Base-by-base conservation (phyloP, 2,113 vertebrate species). In the Tupaia tana region DNA sequence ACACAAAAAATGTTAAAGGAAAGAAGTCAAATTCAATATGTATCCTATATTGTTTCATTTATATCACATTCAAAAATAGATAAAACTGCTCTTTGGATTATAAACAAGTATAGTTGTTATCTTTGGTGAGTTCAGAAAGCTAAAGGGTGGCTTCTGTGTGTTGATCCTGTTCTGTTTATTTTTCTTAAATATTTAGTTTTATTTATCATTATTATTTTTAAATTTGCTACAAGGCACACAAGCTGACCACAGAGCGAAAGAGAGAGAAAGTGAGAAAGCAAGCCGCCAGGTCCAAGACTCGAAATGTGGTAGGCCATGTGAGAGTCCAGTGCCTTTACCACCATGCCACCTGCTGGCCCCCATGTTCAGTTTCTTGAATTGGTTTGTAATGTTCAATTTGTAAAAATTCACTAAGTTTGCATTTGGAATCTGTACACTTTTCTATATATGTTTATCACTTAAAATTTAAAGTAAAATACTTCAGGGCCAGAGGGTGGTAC, bases 11-110 rank as follows among this genome's bases (percentile, higher is more conserved):
- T 6, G 1, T 61, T 54, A 70, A 89, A 14, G 61, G 25, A n/a
- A 87, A 87, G 2, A 82, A 74, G 16, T 6, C 58, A 73, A 90
- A 81, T 20, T 71, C 56, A 92, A 73, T 86, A 84, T 58, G 61
- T 71, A 63, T 74, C 90, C 19, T 90, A 14, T 73, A 77, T 59
- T 67, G 67, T 81, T 86, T 75, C 25, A 92, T 58, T 87, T 90
- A 56, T 69, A 92, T 52, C 54, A 86, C 78, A 9, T 80, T 89
- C 15, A 92, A 80, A 95, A 75, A 79, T 20, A 91, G n/a, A 66
- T 58, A 66, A 89, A 86, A 59, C 54, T 56, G 75, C 80, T 80
- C 25, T 66, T 15, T 58, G 11, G 52, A 88, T 94, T 69, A 91
- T 43, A 86, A 89, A 89, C 70, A 18, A 79, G 8, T n/a, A 19